Percentiles rank a stretch among this genome's conserved stretches.
Conservation (phyloP, 2,797 vertebrate species). For the Sebastiscus tertius region DNA sequence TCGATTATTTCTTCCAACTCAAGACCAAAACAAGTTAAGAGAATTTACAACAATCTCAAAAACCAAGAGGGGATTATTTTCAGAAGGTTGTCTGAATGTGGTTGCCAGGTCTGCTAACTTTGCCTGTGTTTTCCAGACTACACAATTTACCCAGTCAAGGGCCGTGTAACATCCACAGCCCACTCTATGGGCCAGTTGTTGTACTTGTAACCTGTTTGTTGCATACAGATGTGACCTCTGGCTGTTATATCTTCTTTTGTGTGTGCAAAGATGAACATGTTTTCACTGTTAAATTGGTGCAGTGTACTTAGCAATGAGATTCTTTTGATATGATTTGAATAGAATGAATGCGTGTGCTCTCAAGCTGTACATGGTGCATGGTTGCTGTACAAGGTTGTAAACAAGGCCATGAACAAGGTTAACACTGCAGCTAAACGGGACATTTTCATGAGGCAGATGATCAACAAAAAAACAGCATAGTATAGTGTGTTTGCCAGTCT, state of each 20-base stretch:
- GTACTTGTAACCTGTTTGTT: not conserved
- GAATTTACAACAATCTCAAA: conserved; percentile 20
- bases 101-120: not conserved
- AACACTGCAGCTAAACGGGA: not conserved
- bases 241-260: not conserved
- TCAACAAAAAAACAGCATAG: not conserved
- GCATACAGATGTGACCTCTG: not conserved
- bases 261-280: not conserved
- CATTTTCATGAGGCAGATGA: not conserved
- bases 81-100: not conserved
- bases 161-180: not conserved
- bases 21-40: not conserved
- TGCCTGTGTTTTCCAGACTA: not conserved
- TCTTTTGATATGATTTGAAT: not conserved
- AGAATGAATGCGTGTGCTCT: not conserved
- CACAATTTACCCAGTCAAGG: not conserved
- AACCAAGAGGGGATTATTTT: not conserved
- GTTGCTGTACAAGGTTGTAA: not conserved
- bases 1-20: conserved; percentile 28
- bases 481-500: not conserved
- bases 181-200: not conserved
- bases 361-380: too few species aligned
- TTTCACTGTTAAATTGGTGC: not conserved
- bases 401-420: not conserved
- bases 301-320: not conserved